phyloP scores from a whole-genome alignment of 2,888 invertebrate species.

The Monoplex corrugatus region DNA sequence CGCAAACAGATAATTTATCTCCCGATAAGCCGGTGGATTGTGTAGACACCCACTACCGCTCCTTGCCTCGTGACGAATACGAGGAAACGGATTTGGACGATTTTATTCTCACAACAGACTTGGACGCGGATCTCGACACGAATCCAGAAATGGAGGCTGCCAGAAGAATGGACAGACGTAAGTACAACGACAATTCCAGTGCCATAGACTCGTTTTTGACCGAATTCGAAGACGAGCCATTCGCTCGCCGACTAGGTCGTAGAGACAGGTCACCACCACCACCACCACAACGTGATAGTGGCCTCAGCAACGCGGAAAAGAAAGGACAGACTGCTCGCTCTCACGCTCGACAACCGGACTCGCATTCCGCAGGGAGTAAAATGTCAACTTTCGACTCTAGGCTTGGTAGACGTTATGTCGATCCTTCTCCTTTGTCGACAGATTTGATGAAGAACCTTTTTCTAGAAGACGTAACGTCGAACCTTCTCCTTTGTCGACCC shows the following conservation, averaged over 20 bases:
- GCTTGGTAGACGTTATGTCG: too few relatives aligned
- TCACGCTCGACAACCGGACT: too few relatives aligned
- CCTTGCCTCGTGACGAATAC: neutral
- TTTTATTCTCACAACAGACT: neutral
- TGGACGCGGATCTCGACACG: neutral
- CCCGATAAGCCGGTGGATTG: neutral
- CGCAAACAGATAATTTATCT: neutral
- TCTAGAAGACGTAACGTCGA: too few relatives aligned
- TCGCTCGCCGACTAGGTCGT: constrained; percentile 4
- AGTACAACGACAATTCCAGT: neutral
- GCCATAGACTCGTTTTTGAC: constrained; percentile 14
- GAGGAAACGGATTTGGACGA: constrained; percentile 3
- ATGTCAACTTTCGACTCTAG: too few relatives aligned
- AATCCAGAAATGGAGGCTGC: neutral
- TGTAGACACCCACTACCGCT: neutral
- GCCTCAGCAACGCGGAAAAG: neutral
- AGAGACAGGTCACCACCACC: neutral
- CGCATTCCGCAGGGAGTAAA: too few relatives aligned
- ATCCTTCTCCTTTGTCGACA: too few relatives aligned
- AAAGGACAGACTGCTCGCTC: neutral
- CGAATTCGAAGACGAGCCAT: constrained; percentile 35
- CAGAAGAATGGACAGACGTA: neutral
- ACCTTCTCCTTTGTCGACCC: too few relatives aligned
- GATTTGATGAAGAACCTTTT: too few relatives aligned
- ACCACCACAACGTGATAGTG: neutral